These are phyloP conservation scores for Latrodectus geometricus DNA, from an alignment of 1,140 invertebrate species.

Conservation along the genomic window DNA sequence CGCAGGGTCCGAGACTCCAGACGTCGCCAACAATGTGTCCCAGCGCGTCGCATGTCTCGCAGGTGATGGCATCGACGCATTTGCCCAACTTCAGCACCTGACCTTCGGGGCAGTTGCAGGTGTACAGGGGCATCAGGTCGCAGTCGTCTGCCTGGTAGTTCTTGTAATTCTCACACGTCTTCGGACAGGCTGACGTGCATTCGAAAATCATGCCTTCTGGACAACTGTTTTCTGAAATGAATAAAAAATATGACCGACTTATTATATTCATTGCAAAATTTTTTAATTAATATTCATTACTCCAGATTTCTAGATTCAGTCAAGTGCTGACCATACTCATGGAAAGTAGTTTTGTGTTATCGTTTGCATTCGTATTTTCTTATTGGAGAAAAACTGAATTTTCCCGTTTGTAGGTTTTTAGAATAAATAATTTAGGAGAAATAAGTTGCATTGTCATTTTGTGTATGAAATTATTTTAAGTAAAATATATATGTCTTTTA, in stretches of 20 bases:
- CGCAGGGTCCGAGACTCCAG: constrained; percentile 27
- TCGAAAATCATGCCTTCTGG: constrained; percentile 76
- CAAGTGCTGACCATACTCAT: neutral
- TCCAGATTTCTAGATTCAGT: neutral
- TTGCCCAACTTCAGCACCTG: constrained; percentile 75
- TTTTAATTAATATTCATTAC: neutral
- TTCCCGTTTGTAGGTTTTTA: too few species aligned
- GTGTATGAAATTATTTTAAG: too few species aligned
- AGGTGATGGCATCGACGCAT: constrained; percentile 74
- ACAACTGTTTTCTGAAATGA: constrained; percentile 61
- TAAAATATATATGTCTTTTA: too few species aligned
- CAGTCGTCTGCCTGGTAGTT: constrained; percentile 71
- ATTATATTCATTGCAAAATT: neutral
- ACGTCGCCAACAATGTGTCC: constrained; percentile 47
- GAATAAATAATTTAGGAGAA: too few species aligned
- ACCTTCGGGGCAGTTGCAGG: constrained; percentile 83
- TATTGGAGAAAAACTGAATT: neutral
- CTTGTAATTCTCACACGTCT: constrained; percentile 76
- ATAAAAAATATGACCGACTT: neutral
- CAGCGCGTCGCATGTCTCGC: constrained; percentile 66
- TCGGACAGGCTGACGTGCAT: constrained; percentile 77
- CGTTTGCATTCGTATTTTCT: too few species aligned
- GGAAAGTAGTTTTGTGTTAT: neutral
- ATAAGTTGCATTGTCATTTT: too few species aligned
- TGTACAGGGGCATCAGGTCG: constrained; percentile 74